These are phyloP conservation scores for Turdus rufiventris DNA, from an alignment of 2,113 vertebrate genomes.

Conservation along the genomic window DNA sequence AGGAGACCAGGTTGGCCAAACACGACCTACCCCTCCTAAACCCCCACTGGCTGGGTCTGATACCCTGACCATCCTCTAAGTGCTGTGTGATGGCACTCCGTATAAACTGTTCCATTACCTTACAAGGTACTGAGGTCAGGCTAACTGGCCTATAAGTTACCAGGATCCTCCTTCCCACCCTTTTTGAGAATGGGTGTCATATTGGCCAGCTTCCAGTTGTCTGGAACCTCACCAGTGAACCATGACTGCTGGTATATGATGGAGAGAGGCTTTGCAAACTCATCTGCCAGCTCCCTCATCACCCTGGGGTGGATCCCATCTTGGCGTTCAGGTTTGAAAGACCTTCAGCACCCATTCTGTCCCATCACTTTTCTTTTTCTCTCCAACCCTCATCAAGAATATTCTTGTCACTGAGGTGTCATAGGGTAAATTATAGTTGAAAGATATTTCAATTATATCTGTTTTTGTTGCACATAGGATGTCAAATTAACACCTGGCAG, in stretches of 20 bases:
- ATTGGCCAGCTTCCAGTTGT: background rate
- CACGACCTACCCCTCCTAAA: background rate
- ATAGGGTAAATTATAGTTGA: background rate
- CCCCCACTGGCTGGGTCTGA: background rate
- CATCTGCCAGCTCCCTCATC: background rate
- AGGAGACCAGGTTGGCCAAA: background rate
- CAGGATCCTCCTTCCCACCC: background rate
- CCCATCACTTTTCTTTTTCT: background rate
- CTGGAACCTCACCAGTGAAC: background rate
- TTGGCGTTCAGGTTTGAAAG: background rate
- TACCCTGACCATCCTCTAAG: background rate
- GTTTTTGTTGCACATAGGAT: background rate
- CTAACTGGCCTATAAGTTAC: rapidly evolving
- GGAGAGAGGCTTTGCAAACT: rapidly evolving
- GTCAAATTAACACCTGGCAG: background rate
- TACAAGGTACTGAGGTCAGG: rapidly evolving
- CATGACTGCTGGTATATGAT: background rate
- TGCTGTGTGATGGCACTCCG: rapidly evolving
- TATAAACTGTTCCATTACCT: background rate
- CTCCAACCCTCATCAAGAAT: background rate
- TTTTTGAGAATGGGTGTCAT: too few relatives aligned
- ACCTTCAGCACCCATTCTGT: background rate
- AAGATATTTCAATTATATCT: background rate
- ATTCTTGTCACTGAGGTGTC: background rate
- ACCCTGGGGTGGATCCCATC: background rate